A percentile compares a stretch with the other conserved stretches of the same genome.
phyloP scores from a whole-genome alignment of 2,113 vertebrate genomes.

The Oreochromis tanganicae region DNA sequence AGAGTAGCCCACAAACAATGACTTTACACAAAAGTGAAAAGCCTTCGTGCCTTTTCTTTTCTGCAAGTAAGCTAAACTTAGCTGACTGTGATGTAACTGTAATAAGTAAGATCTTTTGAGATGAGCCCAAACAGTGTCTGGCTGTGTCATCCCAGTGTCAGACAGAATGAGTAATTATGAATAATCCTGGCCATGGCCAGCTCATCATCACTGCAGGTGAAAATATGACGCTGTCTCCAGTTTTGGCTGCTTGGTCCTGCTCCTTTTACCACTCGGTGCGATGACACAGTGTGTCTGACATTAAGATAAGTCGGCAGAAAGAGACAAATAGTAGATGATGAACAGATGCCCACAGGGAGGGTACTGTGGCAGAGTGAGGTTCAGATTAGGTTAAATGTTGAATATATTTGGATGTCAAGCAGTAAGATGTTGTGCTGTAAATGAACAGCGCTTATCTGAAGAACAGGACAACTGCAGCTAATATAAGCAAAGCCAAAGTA shows the following conservation, averaged over 20 bases:
- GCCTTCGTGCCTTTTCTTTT: neutral
- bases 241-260: neutral
- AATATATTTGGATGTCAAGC: neutral
- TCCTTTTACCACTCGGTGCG: neutral
- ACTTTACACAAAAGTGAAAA: neutral
- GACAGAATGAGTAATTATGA: slow-evolving; percentile 4
- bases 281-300: slow-evolving; percentile 20
- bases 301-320: slow-evolving; percentile 12
- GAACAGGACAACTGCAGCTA: neutral
- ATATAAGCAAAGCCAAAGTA: neutral
- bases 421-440: neutral
- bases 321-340: slow-evolving; percentile 10
- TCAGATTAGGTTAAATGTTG: neutral
- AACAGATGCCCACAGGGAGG: neutral
- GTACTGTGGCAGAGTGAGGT: neutral
- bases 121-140: neutral
- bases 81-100: neutral
- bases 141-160: slow-evolving; percentile 2
- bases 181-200: neutral
- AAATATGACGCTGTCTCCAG: neutral
- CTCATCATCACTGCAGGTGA: slow-evolving; percentile 42
- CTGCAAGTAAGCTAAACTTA: neutral
- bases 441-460: neutral
- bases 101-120: neutral
- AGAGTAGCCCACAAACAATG: neutral